These are phyloP conservation scores for Brienomyrus brachyistius DNA, from an alignment of 2,113 vertebrate species.

Conservation along the genomic window DNA sequence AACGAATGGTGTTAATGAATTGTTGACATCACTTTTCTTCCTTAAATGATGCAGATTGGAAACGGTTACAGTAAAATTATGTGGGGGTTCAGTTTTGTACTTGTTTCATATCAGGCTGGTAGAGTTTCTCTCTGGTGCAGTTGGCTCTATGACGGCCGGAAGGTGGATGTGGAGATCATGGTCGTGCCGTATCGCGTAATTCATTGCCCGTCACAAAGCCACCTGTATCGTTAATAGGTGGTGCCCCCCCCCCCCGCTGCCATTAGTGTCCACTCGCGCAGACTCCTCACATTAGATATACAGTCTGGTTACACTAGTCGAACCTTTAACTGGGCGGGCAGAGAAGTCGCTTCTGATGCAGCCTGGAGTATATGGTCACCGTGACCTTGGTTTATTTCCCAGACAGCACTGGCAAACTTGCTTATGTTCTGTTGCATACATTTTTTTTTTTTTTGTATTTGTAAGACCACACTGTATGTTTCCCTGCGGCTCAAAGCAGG, in stretches of 20 bases:
- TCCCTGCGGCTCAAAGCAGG: background rate
- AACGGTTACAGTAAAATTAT: background rate
- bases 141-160: background rate
- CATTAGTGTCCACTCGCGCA: background rate
- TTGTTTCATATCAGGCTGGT: background rate
- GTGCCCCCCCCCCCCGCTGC: background rate
- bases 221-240: background rate
- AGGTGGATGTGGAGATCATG: background rate
- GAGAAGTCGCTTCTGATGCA: background rate
- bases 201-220: background rate
- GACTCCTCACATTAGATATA: background rate
- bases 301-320: background rate
- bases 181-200: background rate
- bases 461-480: background rate
- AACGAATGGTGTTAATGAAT: background rate
- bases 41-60: background rate
- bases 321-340: background rate
- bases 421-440: background rate
- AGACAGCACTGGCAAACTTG: background rate
- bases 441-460: background rate
- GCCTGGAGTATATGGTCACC: background rate
- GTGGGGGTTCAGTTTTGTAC: background rate
- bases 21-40: background rate
- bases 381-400: background rate
- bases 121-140: background rate